Base-by-base conservation (phyloP, 2,113 vertebrate genomes). In the Bothrops jararaca region DNA sequence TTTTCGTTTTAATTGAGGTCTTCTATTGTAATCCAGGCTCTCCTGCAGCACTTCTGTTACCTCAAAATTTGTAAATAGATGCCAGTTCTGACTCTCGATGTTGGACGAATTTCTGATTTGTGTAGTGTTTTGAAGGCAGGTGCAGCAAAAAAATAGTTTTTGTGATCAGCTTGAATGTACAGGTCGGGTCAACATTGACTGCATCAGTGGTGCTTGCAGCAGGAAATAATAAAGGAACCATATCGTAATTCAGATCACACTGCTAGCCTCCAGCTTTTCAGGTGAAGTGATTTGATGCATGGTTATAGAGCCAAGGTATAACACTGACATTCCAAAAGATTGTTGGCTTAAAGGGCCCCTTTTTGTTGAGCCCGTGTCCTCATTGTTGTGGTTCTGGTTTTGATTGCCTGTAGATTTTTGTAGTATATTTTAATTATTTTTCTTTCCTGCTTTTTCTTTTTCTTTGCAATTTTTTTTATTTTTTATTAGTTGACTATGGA, bases 391-490 rank as follows among this genome's bases (percentile, higher is more conserved):
- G 1, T 57, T 90, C 45, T 91, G 4, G 93, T 91, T 80, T 52
- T 92, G 85, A 26, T 92, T 91, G 13, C 80, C 34, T 2, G 0
- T 6, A 0, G 26, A 86, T 91, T 92, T 90, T 93, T 26, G 1
- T 86, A 87, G 10, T 2, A 69, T 89, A 60, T 93, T 91, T 56
- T 39, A 86, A 0, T 52, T 24, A 34, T 88, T 89, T n/a, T 22
- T 3, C 0, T 1, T 52, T 29, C 26, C 42, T 39, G 39, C 13
- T 0, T 1, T 50, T 26, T 13, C 26, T 7, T 39, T 58, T 42
- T 5, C 74, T 90, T 86, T 23, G 26, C 42, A 93, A 52, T 45
- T 0, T 80, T 80, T 39, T 2, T 39, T 39, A 34, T 80, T 80
- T 42, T 90, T 86, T 26, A n/a, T 48, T 90, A 90, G 13, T 48